A percentile compares a stretch with the other conserved stretches of the same genome.
These are phyloP conservation scores for Myotis lucifugus DNA, from an alignment of 2,113 vertebrate genomes.

Conservation along the genomic window DNA sequence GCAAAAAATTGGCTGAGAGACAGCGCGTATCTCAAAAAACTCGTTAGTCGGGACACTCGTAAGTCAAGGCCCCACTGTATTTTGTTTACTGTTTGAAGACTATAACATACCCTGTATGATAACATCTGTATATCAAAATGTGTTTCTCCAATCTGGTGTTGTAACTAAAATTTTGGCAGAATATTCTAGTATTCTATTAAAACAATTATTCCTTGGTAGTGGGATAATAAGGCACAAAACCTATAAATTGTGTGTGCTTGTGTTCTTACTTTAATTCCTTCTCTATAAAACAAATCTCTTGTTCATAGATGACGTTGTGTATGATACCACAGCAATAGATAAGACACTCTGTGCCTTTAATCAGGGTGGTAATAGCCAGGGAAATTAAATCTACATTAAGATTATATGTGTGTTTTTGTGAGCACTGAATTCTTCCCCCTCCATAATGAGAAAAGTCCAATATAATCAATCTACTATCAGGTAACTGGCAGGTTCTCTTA, in stretches of 20 bases:
- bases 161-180: neutral
- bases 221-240: neutral
- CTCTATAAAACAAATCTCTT: neutral
- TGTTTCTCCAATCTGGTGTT: neutral
- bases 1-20: no score
- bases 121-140: neutral
- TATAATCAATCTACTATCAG: neutral
- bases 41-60: no score
- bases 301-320: neutral
- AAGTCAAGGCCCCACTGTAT: neutral
- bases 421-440: neutral
- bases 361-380: no score
- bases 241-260: neutral
- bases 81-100: neutral
- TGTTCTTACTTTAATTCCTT: neutral
- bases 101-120: neutral
- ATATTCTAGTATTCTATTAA: neutral
- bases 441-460: neutral
- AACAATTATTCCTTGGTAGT: neutral
- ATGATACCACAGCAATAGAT: neutral
- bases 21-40: no score
- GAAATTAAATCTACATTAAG: neutral
- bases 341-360: neutral
- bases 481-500: neutral
- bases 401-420: neutral